Evolutionary conservation across 2,113 vertebrate genomes (phyloP).

Genomic region (Mugil cephalus): DNA sequence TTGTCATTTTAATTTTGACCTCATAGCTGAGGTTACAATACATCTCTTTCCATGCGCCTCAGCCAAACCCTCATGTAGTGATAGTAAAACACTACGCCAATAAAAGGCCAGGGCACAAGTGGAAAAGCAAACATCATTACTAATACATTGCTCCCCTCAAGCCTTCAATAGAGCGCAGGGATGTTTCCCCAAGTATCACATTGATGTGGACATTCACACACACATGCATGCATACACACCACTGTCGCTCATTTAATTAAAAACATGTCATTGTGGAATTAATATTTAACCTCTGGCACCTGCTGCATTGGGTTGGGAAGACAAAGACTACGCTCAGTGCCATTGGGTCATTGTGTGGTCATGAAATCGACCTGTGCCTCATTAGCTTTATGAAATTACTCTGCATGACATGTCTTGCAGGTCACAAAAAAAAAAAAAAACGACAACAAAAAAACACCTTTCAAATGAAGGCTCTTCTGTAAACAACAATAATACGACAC

Average conservation of each 20-base stretch:
- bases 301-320: slow-evolving; percentile 68
- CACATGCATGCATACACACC: slow-evolving; percentile 69
- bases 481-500: slow-evolving; percentile 20
- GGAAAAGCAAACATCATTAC: slow-evolving; percentile 84
- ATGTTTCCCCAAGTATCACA: slow-evolving; percentile 80
- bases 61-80: slow-evolving; percentile 72
- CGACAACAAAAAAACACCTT: background rate
- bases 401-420: slow-evolving; percentile 28
- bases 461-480: slow-evolving; percentile 11
- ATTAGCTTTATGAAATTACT: slow-evolving; percentile 68
- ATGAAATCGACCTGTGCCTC: slow-evolving; percentile 72
- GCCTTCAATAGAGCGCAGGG: slow-evolving; percentile 67
- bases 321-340: slow-evolving; percentile 68
- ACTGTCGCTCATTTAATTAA: slow-evolving; percentile 81
- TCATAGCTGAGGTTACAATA: slow-evolving; percentile 22
- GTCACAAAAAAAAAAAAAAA: background rate
- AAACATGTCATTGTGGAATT: slow-evolving; percentile 82
- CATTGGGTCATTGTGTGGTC: slow-evolving; percentile 76
- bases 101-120: slow-evolving; percentile 72
- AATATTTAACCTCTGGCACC: slow-evolving; percentile 86
- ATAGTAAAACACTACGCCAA: slow-evolving; percentile 75
- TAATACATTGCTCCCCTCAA: slow-evolving; percentile 81
- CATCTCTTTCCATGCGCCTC: slow-evolving; percentile 64
- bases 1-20: slow-evolving; percentile 57
- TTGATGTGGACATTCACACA: slow-evolving; percentile 75